A percentile compares a stretch with the other conserved stretches of the same genome.
phyloP scores from a whole-genome alignment of 1,140 invertebrate genomes.

The Ctenoplectra terminalis region DNA sequence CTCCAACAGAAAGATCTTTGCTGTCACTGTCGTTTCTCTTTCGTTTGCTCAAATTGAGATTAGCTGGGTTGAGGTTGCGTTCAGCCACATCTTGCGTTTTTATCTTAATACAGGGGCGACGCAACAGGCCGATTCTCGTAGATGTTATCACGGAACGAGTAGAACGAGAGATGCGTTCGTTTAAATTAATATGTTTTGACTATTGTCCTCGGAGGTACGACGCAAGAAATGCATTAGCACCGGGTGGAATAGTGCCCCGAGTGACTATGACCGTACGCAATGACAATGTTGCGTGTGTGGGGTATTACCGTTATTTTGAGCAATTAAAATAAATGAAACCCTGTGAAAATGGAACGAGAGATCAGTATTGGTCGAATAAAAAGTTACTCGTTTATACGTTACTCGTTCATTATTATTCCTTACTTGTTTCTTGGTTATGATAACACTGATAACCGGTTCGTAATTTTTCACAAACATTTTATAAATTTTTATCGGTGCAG shows the following conservation, averaged over 20 bases:
- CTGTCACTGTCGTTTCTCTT: background rate
- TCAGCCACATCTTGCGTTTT: constrained; percentile 1
- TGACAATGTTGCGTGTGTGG: background rate
- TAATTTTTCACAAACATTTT: too few species aligned
- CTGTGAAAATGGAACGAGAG: background rate
- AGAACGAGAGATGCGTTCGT: constrained; percentile 17
- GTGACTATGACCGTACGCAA: background rate
- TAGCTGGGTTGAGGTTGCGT: background rate
- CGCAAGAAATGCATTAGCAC: background rate
- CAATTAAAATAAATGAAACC: constrained; percentile 10
- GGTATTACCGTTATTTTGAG: background rate
- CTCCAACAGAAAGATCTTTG: background rate
- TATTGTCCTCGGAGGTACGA: background rate
- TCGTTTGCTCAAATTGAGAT: background rate
- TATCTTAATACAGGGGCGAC: constrained; percentile 23
- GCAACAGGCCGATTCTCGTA: constrained; percentile 23
- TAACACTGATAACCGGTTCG: too few species aligned
- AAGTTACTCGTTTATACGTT: too few species aligned
- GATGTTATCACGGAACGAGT: constrained; percentile 7
- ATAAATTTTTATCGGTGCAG: too few species aligned
- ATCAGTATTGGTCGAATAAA: too few species aligned
- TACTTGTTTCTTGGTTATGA: too few species aligned
- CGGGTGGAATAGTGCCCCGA: background rate
- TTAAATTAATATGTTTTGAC: constrained; percentile 23
- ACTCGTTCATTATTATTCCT: too few species aligned